Base-by-base conservation (phyloP, 2,797 vertebrate genomes). In the Nannoperca australis region DNA sequence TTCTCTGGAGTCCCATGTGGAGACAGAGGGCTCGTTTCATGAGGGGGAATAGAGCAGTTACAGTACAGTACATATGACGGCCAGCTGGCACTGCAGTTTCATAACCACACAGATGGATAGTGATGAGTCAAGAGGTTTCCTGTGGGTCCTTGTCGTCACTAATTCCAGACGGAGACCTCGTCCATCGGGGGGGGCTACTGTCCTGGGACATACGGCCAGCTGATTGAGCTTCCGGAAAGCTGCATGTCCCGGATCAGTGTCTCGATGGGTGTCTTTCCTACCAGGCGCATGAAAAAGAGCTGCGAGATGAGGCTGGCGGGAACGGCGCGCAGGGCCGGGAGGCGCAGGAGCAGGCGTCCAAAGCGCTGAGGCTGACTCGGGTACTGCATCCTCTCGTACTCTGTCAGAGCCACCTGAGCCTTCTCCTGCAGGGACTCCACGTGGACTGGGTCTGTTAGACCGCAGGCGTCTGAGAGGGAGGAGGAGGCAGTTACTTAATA, bases 241-340 rank as follows among this genome's bases (percentile, higher is more conserved):
- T 98, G 96, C 97, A 99, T 99, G 96, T 98, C 97, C 9, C 97
- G 95, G 92, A 98, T 97, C 27, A 98, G 95, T 0, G 97, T 99
- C 93, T 98, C 97, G 1, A 98, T 98, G 91, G 97, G 97, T 0
- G 97, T 99, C 89, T 99, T 98, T 50, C 97, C 97, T 60, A 99
- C 97, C 74, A 99, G 96, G 50, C 97, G 94, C 97, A 97, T 98
- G 92, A 99, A 99, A 90, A 99, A 99, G 55, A 99, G 96, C 91
- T 98, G 97, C 0, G 97, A 98, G 89, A 99, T 98, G 94, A 99
- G 97, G 44, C 89, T 94, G 38, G 97, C 97, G 0, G 97, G 97
- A 5, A 99, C 97, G 0, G 97, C 97, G 0, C 97, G 95, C 34
- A 98, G 94, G 0, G 97, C 97, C 0, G 97, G 97, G 27, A 98